Percentiles rank a stretch among this genome's conserved stretches.
phyloP scores from a whole-genome alignment of 2,888 invertebrate species.

The Helicoverpa assulta region DNA sequence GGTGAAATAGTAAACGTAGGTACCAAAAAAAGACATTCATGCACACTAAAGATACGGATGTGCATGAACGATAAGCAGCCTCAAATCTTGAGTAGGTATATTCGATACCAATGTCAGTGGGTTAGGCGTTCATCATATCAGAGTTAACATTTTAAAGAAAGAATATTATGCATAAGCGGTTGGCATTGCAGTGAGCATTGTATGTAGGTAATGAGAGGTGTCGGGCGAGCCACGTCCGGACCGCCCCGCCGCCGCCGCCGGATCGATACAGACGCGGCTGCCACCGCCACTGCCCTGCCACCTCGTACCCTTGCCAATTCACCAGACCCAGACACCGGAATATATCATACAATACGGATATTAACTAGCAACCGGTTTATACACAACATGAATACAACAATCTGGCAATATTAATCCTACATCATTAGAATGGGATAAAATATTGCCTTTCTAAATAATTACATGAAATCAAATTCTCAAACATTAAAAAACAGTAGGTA shows the following conservation, averaged over 20 bases:
- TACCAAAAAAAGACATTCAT: constrained; percentile 15
- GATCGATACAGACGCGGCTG: constrained; percentile 74
- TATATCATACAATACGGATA: constrained; percentile 30
- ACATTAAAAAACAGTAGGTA: too few species aligned
- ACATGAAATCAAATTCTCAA: too few species aligned
- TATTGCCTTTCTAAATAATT: too few species aligned
- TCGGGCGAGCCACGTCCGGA: constrained; percentile 70
- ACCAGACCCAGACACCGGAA: constrained; percentile 66
- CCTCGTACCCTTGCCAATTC: constrained; percentile 75
- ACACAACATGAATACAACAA: not conserved
- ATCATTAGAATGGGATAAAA: too few species aligned
- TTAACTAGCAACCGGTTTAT: not conserved
- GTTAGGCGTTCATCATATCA: constrained; percentile 31
- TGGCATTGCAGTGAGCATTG: constrained; percentile 59
- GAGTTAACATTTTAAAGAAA: constrained; percentile 32
- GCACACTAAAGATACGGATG: constrained; percentile 3
- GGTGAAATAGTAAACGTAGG: too few species aligned
- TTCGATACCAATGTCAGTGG: constrained; percentile 53
- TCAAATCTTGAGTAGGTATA: constrained; percentile 30
- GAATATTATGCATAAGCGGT: constrained; percentile 38
- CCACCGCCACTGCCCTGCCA: constrained; percentile 72
- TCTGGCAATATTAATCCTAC: not conserved
- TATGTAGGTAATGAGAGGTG: constrained; percentile 72
- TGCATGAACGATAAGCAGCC: constrained; percentile 40
- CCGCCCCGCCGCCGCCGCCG: constrained; percentile 61